phyloP scores from a whole-genome alignment of 2,888 invertebrate species.

The Aethes cnicana region DNA sequence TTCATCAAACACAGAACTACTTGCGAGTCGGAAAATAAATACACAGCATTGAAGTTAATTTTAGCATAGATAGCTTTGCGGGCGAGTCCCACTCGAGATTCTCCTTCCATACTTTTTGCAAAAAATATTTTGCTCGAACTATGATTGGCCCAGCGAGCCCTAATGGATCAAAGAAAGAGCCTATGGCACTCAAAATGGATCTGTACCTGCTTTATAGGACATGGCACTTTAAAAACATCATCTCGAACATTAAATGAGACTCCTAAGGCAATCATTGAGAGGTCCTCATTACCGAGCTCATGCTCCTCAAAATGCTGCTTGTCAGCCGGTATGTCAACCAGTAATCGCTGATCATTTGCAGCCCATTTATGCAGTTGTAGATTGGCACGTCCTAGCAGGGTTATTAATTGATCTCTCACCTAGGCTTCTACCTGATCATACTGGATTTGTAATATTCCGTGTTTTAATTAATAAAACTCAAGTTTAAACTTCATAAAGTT shows the following conservation, averaged over 20 bases:
- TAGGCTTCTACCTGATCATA: no score
- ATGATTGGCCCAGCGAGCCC: conserved; percentile 2
- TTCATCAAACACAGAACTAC: conserved; percentile 26
- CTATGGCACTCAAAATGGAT: neutral
- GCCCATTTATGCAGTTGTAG: neutral
- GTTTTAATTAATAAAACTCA: no score
- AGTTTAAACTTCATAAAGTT: no score
- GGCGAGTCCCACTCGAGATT: conserved; percentile 7
- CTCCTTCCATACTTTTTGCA: conserved; percentile 8
- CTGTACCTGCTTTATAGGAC: neutral
- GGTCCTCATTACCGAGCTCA: no score
- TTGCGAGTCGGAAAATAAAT: conserved; percentile 26
- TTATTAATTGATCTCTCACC: no score
- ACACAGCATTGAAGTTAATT: neutral
- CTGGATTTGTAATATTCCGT: no score
- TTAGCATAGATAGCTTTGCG: neutral
- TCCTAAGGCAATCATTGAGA: neutral
- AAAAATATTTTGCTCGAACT: neutral
- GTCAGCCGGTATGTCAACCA: neutral
- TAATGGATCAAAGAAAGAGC: neutral
- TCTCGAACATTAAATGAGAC: neutral
- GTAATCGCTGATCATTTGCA: neutral
- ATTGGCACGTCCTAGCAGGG: no score
- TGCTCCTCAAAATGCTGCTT: neutral
- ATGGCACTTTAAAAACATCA: neutral